phyloP scores from a whole-genome alignment of 2,888 invertebrate genomes.

The Apamea monoglypha region DNA sequence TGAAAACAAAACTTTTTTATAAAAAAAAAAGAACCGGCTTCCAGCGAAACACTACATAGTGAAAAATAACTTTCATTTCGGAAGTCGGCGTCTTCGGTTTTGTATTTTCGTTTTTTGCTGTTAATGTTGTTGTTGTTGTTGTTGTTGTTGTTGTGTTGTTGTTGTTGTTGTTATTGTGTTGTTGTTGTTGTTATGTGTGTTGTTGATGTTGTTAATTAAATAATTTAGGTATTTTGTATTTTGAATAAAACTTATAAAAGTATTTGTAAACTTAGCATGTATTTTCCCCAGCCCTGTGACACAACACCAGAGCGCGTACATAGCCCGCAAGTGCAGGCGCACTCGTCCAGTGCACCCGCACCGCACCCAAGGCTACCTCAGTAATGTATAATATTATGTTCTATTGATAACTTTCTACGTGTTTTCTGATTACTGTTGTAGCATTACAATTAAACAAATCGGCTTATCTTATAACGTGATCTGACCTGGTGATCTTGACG shows the following conservation, averaged over 20 bases:
- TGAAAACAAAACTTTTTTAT: too few relatives aligned
- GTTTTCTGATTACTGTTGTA: constrained; percentile 39
- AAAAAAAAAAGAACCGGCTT: too few relatives aligned
- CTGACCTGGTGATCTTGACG: constrained; percentile 60
- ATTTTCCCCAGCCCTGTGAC: constrained; percentile 16
- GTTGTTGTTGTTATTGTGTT: too few relatives aligned
- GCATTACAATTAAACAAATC: constrained; percentile 51
- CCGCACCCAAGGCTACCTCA: constrained; percentile 54
- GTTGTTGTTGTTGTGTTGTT: too few relatives aligned
- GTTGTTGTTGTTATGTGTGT: too few relatives aligned
- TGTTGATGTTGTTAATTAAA: neutral
- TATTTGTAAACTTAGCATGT: neutral
- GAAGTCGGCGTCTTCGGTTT: too few relatives aligned
- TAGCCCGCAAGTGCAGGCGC: constrained; percentile 45
- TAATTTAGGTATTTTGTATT: neutral
- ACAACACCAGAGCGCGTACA: constrained; percentile 2
- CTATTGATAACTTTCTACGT: constrained; percentile 64
- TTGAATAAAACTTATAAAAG: too few relatives aligned
- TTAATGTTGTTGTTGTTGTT: too few relatives aligned
- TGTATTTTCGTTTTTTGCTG: too few relatives aligned
- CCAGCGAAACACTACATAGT: too few relatives aligned
- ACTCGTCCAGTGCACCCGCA: constrained; percentile 44
- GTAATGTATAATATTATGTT: constrained; percentile 33
- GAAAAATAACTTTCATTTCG: too few relatives aligned
- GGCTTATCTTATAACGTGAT: constrained; percentile 51